A percentile compares a stretch with the other conserved stretches of the same genome.
phyloP scores from a whole-genome alignment of 1,140 invertebrate genomes.

The Atta texana region DNA sequence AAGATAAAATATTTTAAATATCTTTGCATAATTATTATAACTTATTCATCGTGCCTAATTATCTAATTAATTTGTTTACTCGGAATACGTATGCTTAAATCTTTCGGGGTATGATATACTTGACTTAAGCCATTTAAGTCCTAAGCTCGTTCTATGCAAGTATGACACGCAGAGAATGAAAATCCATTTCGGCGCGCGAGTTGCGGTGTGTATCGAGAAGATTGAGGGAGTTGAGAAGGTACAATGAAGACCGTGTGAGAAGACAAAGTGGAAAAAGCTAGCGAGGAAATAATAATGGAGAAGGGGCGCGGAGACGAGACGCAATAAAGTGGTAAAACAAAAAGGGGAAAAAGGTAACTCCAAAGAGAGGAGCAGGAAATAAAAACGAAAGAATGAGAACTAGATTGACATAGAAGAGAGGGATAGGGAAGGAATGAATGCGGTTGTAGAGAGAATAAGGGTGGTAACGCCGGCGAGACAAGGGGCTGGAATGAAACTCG shows the following conservation, averaged over 20 bases:
- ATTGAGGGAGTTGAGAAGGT: conserved; percentile 40
- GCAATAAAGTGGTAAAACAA: conserved; percentile 57
- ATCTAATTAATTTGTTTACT: conserved; percentile 22
- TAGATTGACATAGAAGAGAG: conserved; percentile 30
- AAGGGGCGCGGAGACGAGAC: conserved; percentile 16
- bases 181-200: conserved; percentile 38
- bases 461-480: background rate
- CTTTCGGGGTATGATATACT: background rate
- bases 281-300: conserved; percentile 49
- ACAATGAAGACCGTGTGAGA: conserved; percentile 43
- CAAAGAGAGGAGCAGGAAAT: conserved; percentile 51
- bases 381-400: conserved; percentile 38
- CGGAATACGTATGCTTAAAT: background rate
- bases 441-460: background rate
- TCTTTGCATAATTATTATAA: background rate
- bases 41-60: background rate
- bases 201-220: conserved; percentile 51
- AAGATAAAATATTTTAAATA: background rate
- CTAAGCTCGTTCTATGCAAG: conserved; percentile 37
- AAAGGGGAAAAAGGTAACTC: background rate
- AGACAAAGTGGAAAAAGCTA: conserved; percentile 65
- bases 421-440: background rate
- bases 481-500: conserved; percentile 27
- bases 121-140: conserved; percentile 43
- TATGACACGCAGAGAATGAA: conserved; percentile 51